These are phyloP conservation scores for Lophotis ruficrista DNA, from an alignment of 2,113 vertebrate species.

Conservation along the genomic window DNA sequence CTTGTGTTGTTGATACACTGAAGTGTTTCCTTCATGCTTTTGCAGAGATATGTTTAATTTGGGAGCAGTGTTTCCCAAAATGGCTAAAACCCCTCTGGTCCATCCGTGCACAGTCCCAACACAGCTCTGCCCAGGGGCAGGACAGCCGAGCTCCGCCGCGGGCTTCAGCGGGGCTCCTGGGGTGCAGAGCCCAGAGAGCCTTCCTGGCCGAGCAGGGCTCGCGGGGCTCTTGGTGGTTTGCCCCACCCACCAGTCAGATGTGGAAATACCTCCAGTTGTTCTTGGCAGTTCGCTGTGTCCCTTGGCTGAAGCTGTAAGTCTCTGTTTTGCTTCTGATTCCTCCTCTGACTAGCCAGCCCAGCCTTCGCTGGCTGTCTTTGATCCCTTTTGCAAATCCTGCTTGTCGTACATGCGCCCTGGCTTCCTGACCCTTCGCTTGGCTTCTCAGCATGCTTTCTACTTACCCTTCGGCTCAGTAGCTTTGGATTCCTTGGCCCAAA, in stretches of 20 bases:
- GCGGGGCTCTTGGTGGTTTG: background rate
- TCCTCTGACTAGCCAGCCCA: accelerated
- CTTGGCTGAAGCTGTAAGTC: background rate
- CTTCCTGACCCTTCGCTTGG: background rate
- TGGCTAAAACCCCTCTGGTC: background rate
- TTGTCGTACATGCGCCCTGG: background rate
- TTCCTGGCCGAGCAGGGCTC: background rate
- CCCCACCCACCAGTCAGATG: background rate
- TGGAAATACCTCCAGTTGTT: background rate
- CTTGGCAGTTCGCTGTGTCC: background rate
- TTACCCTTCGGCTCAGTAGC: background rate
- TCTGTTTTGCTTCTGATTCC: background rate
- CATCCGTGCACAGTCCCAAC: background rate
- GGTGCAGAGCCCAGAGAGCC: background rate
- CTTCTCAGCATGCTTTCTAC: background rate
- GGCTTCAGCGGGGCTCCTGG: background rate
- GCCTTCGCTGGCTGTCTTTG: background rate
- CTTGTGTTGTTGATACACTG: background rate
- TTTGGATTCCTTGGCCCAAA: background rate
- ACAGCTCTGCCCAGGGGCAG: background rate
- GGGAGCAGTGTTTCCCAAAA: background rate
- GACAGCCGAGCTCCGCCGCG: background rate
- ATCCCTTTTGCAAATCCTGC: background rate
- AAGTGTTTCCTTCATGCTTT: constrained; percentile 2
- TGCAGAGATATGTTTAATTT: background rate